These are phyloP conservation scores for Synergus gifuensis DNA, from an alignment of 2,888 invertebrate species.

Conservation along the genomic window DNA sequence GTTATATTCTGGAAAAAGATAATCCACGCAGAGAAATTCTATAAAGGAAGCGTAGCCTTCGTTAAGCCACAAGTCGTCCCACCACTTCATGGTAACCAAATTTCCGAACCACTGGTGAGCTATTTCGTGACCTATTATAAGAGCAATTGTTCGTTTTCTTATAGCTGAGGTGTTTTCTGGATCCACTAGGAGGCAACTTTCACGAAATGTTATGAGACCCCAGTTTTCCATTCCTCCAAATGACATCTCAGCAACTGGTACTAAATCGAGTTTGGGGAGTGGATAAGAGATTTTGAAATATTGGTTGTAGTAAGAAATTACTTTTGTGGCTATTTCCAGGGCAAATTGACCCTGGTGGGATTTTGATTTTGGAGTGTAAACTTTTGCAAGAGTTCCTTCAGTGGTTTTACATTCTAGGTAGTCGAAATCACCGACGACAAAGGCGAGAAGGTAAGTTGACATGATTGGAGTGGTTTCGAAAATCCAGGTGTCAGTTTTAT, in stretches of 20 bases:
- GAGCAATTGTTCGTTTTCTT: slow-evolving; percentile 90
- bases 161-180: slow-evolving; percentile 92
- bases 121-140: slow-evolving; percentile 94
- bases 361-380: slow-evolving; percentile 93
- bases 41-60: slow-evolving; percentile 98
- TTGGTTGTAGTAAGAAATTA: slow-evolving; percentile 95
- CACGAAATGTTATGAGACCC: slow-evolving; percentile 87
- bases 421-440: slow-evolving; percentile 96
- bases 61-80: slow-evolving; percentile 97
- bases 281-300: slow-evolving; percentile 98
- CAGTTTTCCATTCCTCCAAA: slow-evolving; percentile 99
- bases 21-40: slow-evolving; percentile 95
- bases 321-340: slow-evolving; percentile 92
- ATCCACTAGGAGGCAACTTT: slow-evolving; percentile 94
- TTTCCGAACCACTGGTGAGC: slow-evolving; percentile 99
- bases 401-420: slow-evolving; percentile 90
- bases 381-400: slow-evolving; percentile 90
- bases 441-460: slow-evolving; percentile 76
- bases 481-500: slow-evolving; percentile 82
- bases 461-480: slow-evolving; percentile 45
- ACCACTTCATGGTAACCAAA: slow-evolving; percentile 98
- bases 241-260: slow-evolving; percentile 96
- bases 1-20: slow-evolving; percentile 95
- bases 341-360: slow-evolving; percentile 95
- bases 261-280: slow-evolving; percentile 96